Evolutionary conservation across 1,140 invertebrate genomes (phyloP).

Genomic region (Conus betulinus): DNA sequence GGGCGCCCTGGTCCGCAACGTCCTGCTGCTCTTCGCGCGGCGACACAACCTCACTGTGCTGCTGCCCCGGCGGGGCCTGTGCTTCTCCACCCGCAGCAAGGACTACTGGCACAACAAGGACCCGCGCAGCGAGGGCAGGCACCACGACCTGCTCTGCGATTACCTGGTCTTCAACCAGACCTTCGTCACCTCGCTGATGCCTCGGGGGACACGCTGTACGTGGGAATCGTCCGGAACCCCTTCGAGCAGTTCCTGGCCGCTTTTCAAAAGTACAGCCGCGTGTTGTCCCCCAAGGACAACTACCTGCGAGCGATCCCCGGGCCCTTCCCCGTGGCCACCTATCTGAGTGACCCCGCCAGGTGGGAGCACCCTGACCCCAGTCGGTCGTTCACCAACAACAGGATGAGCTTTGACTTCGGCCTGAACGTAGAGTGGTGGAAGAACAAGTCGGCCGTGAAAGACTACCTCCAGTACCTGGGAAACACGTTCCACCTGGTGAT

Average conservation of each 20-base stretch:
- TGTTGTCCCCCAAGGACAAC: not conserved
- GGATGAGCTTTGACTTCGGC: slow-evolving; percentile 61
- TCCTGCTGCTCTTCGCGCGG: slow-evolving; percentile 77
- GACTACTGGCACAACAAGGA: slow-evolving; percentile 1
- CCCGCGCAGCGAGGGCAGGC: not conserved
- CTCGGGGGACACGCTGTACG: slow-evolving; percentile 48
- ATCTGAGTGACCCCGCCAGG: slow-evolving; percentile 47
- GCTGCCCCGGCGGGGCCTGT: slow-evolving; percentile 62
- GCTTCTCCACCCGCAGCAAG: slow-evolving; percentile 23
- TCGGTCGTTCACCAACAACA: slow-evolving; percentile 53
- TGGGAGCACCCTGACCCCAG: slow-evolving; percentile 32
- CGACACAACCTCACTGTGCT: slow-evolving; percentile 77
- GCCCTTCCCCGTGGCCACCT: slow-evolving; percentile 25
- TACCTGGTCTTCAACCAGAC: slow-evolving; percentile 54
- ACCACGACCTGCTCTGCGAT: slow-evolving; percentile 52
- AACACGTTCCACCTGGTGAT: slow-evolving; percentile 77
- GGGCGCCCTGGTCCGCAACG: slow-evolving; percentile 77
- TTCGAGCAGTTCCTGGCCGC: slow-evolving; percentile 52
- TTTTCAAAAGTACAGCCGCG: slow-evolving; percentile 51
- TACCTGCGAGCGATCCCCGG: slow-evolving; percentile 39
- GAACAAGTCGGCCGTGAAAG: slow-evolving; percentile 20
- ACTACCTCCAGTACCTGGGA: slow-evolving; percentile 45
- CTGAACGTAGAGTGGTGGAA: slow-evolving; percentile 21
- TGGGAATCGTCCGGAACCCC: slow-evolving; percentile 60
- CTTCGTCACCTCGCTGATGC: slow-evolving; percentile 45